phyloP scores from a whole-genome alignment of 2,888 invertebrate species.

The Rhagium mordax region DNA sequence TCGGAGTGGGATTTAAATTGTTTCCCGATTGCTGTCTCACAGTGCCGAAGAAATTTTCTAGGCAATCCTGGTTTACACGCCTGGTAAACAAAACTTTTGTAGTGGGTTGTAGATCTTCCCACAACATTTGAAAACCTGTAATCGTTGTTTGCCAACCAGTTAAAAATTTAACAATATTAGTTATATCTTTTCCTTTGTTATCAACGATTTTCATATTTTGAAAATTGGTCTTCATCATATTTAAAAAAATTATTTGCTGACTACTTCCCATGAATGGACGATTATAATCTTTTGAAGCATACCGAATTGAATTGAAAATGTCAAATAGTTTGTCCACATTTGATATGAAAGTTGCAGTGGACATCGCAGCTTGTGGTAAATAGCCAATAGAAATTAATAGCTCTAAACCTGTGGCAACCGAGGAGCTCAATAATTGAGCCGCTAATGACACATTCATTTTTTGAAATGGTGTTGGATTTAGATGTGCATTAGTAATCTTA shows the following conservation, averaged over 20 bases:
- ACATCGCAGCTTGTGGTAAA: not conserved
- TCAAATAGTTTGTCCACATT: not conserved
- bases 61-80: not conserved
- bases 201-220: not conserved
- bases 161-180: not conserved
- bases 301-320: not conserved
- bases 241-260: not conserved
- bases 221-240: not conserved
- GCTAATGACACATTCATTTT: not conserved
- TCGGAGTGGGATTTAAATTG: constrained; percentile 58
- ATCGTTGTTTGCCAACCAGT: not conserved
- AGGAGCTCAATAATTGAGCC: not conserved
- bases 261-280: not conserved
- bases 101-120: not conserved
- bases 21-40: constrained; percentile 41
- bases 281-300: not conserved
- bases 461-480: not conserved
- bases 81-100: not conserved
- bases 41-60: not conserved
- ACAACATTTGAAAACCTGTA: not conserved
- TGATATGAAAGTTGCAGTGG: not conserved
- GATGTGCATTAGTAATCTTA: not conserved
- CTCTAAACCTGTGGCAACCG: not conserved
- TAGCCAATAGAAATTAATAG: not conserved
- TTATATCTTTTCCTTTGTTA: not conserved